Conservation (phyloP, 2,113 vertebrate species). For the Atlantisia rogersi region DNA sequence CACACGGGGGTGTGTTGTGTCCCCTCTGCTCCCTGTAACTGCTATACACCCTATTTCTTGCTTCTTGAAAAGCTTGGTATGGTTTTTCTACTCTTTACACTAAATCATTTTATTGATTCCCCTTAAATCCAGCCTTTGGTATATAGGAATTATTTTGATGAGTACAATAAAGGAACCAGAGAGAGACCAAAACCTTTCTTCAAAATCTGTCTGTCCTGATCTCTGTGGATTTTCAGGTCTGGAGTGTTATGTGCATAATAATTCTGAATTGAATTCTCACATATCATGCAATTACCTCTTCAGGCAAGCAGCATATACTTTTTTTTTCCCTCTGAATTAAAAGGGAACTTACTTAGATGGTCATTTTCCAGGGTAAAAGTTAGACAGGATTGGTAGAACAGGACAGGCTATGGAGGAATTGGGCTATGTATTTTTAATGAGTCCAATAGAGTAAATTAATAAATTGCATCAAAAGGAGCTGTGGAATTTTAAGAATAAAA, state of each 20-base stretch:
- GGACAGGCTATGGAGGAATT: neutral
- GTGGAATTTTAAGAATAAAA: neutral
- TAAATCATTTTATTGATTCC: neutral
- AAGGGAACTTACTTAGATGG: neutral
- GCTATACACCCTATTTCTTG: neutral
- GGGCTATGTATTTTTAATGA: neutral
- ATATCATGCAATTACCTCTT: neutral
- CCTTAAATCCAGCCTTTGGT: neutral
- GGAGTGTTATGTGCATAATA: neutral
- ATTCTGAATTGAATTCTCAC: neutral
- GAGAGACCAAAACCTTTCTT: neutral
- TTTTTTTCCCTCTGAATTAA: neutral
- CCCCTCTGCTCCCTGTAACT: no score
- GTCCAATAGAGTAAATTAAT: neutral
- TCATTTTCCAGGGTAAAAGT: neutral
- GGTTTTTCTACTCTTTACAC: neutral
- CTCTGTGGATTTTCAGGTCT: neutral
- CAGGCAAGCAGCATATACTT: neutral
- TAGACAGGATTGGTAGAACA: neutral
- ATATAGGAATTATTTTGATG: neutral
- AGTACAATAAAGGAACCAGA: neutral
- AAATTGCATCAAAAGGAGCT: neutral
- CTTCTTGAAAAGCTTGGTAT: neutral
- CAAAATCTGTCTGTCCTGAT: neutral
- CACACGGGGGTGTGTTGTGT: fast-evolving